phyloP scores from a whole-genome alignment of 2,888 invertebrate species.

The Leptopilina drosophilae region DNA sequence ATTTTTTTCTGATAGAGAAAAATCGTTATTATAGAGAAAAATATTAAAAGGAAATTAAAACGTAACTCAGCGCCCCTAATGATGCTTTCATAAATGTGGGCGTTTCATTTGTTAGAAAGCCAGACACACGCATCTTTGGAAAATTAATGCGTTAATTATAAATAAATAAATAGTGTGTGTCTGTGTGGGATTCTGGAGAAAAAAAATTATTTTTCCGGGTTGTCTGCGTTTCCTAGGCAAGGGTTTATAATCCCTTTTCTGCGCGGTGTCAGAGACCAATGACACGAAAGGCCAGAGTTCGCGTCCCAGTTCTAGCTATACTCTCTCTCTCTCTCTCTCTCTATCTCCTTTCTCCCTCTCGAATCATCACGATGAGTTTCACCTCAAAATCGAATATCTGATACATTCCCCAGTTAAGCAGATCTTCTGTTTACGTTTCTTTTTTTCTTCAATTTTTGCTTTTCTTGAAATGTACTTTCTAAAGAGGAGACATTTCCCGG shows the following conservation, averaged over 20 bases:
- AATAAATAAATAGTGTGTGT: not conserved
- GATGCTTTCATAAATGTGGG: not conserved
- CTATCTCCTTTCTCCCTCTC: no score
- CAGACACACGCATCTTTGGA: not conserved
- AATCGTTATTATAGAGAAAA: not conserved
- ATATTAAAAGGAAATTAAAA: not conserved
- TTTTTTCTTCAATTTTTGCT: not conserved
- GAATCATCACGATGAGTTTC: not conserved
- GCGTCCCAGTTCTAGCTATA: conserved; percentile 55
- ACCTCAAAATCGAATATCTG: conserved; percentile 8
- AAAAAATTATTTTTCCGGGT: not conserved
- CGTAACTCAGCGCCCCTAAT: not conserved
- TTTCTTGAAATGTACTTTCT: not conserved
- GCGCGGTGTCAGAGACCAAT: conserved; percentile 28
- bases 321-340: no score
- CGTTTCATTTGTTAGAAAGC: conserved; percentile 9
- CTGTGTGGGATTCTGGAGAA: not conserved
- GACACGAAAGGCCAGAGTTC: conserved; percentile 64
- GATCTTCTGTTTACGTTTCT: not conserved
- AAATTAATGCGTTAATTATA: not conserved
- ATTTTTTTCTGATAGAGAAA: no score
- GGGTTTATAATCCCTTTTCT: conserved; percentile 16
- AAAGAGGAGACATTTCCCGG: not conserved
- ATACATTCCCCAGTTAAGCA: conserved; percentile 7
- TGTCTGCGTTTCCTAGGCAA: not conserved